A percentile compares a stretch with the other conserved stretches of the same genome.
These are phyloP conservation scores for Linnaemya vulpina DNA, from an alignment of 2,888 invertebrate species.

Conservation along the genomic window DNA sequence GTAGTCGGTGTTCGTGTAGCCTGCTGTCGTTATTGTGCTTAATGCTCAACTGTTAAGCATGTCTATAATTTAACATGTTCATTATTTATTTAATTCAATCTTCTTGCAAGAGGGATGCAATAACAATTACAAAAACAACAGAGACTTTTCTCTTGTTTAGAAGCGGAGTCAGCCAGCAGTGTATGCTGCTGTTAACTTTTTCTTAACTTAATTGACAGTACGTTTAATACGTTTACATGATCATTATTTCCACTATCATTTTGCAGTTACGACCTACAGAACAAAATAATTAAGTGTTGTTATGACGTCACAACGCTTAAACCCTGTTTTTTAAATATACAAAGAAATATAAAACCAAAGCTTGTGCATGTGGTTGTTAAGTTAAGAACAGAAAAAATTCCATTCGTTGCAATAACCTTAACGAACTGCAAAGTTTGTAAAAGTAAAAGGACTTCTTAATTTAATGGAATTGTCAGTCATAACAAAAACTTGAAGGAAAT, in stretches of 20 bases:
- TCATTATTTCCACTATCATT: neutral
- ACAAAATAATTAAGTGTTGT: neutral
- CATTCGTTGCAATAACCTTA: conserved; percentile 10
- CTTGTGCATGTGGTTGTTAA: neutral
- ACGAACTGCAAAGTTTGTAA: conserved; percentile 7
- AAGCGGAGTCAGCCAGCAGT: neutral
- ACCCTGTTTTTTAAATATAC: conserved; percentile 46
- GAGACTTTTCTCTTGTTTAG: too few species aligned
- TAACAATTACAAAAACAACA: too few species aligned
- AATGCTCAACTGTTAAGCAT: too few species aligned
- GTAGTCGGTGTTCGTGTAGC: too few species aligned
- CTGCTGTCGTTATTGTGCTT: too few species aligned
- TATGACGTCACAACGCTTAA: conserved; percentile 1
- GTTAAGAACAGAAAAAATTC: conserved; percentile 30
- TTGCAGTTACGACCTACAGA: neutral
- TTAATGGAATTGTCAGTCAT: neutral
- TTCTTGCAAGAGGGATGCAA: too few species aligned
- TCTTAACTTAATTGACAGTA: neutral
- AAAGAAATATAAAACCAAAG: conserved; percentile 6
- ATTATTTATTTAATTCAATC: too few species aligned
- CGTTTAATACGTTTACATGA: too few species aligned
- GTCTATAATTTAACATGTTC: too few species aligned
- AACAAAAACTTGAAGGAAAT: neutral
- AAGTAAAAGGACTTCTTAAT: conserved; percentile 38
- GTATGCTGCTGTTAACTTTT: neutral